Base-by-base conservation (phyloP, 2,888 invertebrate species). In the Agrotis clavis region DNA sequence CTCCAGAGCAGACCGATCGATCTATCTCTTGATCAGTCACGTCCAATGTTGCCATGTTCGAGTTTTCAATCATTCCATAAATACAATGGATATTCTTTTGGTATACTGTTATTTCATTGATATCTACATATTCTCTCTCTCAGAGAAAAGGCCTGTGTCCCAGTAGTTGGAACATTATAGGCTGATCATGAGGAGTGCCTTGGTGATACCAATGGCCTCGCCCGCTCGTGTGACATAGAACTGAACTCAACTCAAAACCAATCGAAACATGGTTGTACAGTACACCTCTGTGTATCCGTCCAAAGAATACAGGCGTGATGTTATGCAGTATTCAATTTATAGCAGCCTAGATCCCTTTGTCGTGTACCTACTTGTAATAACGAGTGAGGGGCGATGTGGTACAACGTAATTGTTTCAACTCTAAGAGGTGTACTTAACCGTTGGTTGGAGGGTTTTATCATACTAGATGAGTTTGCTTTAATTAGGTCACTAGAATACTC, bases 341-440 rank as follows among this genome's bases (percentile, higher is more conserved):
- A 45, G 2, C 48, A 30, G 30, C 18, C 48, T 56, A 30, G 13
- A 78, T 30, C 41, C 60, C 21, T 45, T n/a, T 51, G 19, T 35
- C 35, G 35, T 7, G 35, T 41, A 41, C 9, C 41, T 41, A 62
- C 18, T 25, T 35, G 47, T 59, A 59, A 51, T 69, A 25, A 71
- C 19, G 19, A 51, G 50, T 35, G 47, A 25, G 19, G 19, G 18
- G 35, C 16, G 35, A 25, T 57, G 56, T 51, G 62, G 62, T 79
- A 19, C 18, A 72, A 74, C 25, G 35, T 57, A 62, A 62, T 81
- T 77, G 51, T 77, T 81, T 53, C 21, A 59, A 66, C 65, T 11
- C 35, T 71, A 77, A 71, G 71, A 77, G 62, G 57, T 51, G 30
- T 71, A 60, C 79, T 68, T 60, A 80, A 74, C 80, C 61, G 63